Evolutionary conservation across 2,113 vertebrate species (phyloP).

Genomic region (Eretmochelys imbricata): DNA sequence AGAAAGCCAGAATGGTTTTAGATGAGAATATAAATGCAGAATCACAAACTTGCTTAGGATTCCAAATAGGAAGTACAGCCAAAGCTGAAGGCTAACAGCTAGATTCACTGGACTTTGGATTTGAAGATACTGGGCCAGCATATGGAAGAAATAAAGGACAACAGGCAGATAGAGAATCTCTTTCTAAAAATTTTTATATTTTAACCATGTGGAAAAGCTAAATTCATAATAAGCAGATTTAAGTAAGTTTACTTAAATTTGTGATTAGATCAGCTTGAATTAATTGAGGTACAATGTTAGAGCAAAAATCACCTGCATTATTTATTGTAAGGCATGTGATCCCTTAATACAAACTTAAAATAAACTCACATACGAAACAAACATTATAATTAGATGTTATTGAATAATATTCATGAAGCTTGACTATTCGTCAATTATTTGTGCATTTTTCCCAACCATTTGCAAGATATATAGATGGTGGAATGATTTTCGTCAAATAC

Average conservation of each 20-base stretch:
- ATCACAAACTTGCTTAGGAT: conserved; percentile 47
- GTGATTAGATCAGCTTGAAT: neutral
- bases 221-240: neutral
- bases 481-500: no score
- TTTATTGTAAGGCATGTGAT: accelerated
- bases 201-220: neutral
- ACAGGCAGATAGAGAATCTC: neutral
- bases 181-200: neutral
- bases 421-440: neutral
- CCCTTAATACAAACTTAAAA: neutral
- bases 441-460: neutral
- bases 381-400: neutral
- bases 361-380: neutral
- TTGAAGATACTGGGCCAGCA: neutral
- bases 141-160: neutral
- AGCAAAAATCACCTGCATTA: neutral
- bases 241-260: neutral
- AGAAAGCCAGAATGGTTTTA: conserved; percentile 41
- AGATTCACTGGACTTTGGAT: conserved; percentile 28
- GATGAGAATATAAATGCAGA: conserved; percentile 50
- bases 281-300: neutral
- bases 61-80: neutral
- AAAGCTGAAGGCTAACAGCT: conserved; percentile 44
- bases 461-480: no score
- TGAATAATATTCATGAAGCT: neutral